phyloP scores from a whole-genome alignment of 35 echinoderm and acorn worm species.

The Diadema setosum region DNA sequence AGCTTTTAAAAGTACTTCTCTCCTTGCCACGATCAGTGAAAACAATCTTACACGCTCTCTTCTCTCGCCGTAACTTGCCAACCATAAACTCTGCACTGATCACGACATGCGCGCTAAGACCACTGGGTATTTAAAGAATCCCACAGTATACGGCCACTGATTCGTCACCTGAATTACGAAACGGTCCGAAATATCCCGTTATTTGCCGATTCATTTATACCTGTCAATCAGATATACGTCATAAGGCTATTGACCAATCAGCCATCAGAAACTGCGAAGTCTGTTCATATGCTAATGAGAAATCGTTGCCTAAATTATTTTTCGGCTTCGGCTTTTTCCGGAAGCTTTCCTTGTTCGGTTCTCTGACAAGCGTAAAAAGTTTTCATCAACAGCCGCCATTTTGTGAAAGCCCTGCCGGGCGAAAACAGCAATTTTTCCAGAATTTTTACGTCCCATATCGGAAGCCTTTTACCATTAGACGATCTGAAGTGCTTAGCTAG shows the following conservation, averaged over 20 bases:
- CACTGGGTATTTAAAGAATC: constrained; percentile 98
- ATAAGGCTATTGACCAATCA: constrained; percentile 17
- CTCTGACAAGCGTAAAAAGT: constrained; percentile 99
- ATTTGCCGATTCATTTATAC: constrained; percentile 51
- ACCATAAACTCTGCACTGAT: neutral
- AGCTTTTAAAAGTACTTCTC: no score
- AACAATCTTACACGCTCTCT: no score
- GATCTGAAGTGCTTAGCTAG: constrained; percentile 49
- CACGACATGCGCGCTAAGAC: constrained; percentile 66
- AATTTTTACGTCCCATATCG: constrained; percentile 71
- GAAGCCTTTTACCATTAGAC: constrained; percentile 33
- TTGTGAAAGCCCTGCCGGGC: constrained; percentile 66
- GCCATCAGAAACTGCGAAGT: neutral
- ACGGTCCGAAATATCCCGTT: constrained; percentile 30
- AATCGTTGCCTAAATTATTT: constrained; percentile 78
- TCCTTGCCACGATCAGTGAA: no score
- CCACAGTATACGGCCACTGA: constrained; percentile 70
- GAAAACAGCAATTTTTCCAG: constrained; percentile 60
- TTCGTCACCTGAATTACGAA: constrained; percentile 69
- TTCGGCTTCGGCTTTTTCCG: constrained; percentile 94
- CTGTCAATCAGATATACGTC: constrained; percentile 34
- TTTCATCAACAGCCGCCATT: constrained; percentile 99
- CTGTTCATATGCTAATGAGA: constrained; percentile 77
- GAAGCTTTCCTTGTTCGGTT: constrained; percentile 90
- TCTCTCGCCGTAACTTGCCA: no score